Conservation (phyloP, 2,888 invertebrate species). For the Dascillus cervinus region DNA sequence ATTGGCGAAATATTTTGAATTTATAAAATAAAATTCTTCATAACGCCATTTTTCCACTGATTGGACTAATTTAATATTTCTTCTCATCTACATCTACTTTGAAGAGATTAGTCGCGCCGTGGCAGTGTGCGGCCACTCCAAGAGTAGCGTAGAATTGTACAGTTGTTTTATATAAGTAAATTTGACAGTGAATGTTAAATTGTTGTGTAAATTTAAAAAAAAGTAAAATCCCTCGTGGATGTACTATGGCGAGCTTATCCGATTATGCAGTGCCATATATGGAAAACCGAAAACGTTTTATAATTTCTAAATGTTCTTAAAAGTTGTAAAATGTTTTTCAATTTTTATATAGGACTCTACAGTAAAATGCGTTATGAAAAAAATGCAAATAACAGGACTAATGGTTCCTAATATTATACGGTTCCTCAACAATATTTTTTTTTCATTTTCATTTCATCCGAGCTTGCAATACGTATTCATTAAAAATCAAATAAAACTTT, state of each 20-base stretch:
- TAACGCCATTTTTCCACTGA: too few relatives aligned
- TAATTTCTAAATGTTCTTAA: slow-evolving; percentile 13
- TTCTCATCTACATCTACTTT: too few relatives aligned
- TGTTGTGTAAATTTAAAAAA: slow-evolving; percentile 17
- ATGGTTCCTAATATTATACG: slow-evolving; percentile 42
- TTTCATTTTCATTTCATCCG: too few relatives aligned
- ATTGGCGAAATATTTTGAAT: too few relatives aligned
- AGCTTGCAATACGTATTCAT: background rate
- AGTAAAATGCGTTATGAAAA: slow-evolving; percentile 32
- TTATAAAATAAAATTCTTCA: too few relatives aligned
- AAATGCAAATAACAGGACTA: slow-evolving; percentile 40
- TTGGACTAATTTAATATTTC: too few relatives aligned
- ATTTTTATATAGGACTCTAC: slow-evolving; percentile 32
- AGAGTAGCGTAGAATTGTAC: too few relatives aligned
- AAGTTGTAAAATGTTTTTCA: slow-evolving; percentile 17
- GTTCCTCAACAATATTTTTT: slow-evolving; percentile 40
- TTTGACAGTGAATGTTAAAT: slow-evolving; percentile 18
- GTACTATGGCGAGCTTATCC: slow-evolving; percentile 34
- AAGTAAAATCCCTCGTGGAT: slow-evolving; percentile 24
- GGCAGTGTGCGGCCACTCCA: too few relatives aligned
- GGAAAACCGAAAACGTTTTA: slow-evolving; percentile 21
- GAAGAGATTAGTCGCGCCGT: too few relatives aligned
- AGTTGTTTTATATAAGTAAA: slow-evolving; percentile 30
- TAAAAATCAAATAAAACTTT: background rate
- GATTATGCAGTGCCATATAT: slow-evolving; percentile 38